Conservation (phyloP, 2,113 vertebrate species). For the Pogonocichla stellata region DNA sequence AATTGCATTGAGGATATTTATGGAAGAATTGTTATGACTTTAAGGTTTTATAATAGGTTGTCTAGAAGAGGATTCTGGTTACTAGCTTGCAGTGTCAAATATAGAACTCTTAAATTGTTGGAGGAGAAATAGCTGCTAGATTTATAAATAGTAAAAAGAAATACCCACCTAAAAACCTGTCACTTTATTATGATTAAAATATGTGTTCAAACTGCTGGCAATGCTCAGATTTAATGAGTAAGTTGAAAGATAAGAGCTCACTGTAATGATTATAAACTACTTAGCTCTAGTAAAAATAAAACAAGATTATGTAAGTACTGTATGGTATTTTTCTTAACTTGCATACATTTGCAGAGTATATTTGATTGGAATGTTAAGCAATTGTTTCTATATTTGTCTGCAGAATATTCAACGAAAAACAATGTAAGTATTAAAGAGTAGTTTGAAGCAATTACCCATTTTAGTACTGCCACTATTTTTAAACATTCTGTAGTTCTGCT, state of each 20-base stretch:
- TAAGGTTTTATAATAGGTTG: neutral
- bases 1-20: neutral
- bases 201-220: neutral
- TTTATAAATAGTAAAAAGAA: neutral
- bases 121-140: neutral
- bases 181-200: neutral
- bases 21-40: neutral
- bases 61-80: neutral
- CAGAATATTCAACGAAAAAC: constrained; percentile 93
- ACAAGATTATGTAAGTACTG: neutral
- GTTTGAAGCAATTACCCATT: neutral
- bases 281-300: neutral
- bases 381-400: constrained; percentile 95
- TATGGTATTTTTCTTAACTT: constrained; percentile 78
- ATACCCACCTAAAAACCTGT: neutral
- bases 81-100: neutral
- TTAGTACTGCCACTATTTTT: neutral
- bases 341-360: constrained; percentile 90
- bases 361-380: constrained; percentile 99
- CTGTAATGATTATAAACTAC: neutral
- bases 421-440: constrained; percentile 85
- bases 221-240: neutral
- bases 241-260: neutral
- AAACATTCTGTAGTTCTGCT: neutral
- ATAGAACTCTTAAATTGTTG: neutral